Base-by-base conservation (phyloP, 2,888 invertebrate genomes). In the Leptinotarsa peninsularis region DNA sequence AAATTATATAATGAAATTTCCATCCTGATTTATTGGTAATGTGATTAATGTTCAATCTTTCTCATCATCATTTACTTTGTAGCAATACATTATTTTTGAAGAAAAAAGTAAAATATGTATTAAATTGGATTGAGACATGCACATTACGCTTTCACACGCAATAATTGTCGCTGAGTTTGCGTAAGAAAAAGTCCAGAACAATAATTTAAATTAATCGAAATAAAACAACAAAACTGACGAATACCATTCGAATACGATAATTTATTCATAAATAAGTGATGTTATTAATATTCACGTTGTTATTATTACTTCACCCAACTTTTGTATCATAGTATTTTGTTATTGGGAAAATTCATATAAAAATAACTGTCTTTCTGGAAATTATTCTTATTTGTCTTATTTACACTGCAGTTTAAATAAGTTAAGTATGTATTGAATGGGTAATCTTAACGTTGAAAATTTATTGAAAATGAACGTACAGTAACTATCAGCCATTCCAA, bases 121-220 rank as follows among this genome's bases (percentile, higher is more conserved):
- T 83, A 82, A 83, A 83, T 82, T 83, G 82, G 83, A 83, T 83
- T 83, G 82, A 82, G 82, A 83, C 82, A 83, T 83, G 83, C 83
- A 83, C 82, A 82, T 81, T 82, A 79, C 74, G 79, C 81, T 78
- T 75, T 79, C 76, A 81, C 82, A 82, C 81, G 80, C 82, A 80
- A 79, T 81, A 77, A 79, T 78, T 76, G 79, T 73, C 63, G 74
- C 71, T 43, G 43, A 43, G 10, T 43, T 43, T 43, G 43, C 43
- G 13, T 13, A 10, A 43, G 43, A 13, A 43, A 43, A 60, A 75
- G 69, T 75, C 67, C 67, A 75, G 63, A 73, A 76, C 68, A 76
- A 76, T 75, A 76, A 78, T 78, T 75, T 72, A 67, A 78, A 72
- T 76, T 76, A 74, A 77, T 76, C 76, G 76, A 67, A 21, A 66